Conservation (phyloP, 2,888 invertebrate species). For the Pyrrhia umbra region DNA sequence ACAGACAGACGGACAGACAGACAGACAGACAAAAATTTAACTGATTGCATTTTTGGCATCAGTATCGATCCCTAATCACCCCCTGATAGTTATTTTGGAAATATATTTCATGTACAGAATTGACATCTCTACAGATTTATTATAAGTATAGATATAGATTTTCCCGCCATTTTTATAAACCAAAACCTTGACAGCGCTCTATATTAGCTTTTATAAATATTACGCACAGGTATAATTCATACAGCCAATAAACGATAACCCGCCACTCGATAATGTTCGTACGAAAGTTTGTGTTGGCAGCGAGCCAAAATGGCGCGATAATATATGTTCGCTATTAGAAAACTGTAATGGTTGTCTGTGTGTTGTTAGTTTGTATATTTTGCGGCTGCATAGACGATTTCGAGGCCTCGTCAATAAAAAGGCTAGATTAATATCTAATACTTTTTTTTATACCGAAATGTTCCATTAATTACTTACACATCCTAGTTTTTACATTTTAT, state of each 20-base stretch:
- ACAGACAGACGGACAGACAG: too few relatives aligned
- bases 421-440: not conserved
- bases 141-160: too few relatives aligned
- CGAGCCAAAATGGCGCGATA: constrained; percentile 40
- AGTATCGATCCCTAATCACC: too few relatives aligned
- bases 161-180: constrained; percentile 47
- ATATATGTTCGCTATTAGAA: constrained; percentile 37
- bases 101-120: not conserved
- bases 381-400: constrained; percentile 2
- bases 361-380: constrained; percentile 12
- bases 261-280: constrained; percentile 61
- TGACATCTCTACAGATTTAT: too few relatives aligned
- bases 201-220: constrained; percentile 51
- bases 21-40: too few relatives aligned
- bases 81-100: not conserved
- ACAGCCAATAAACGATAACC: constrained; percentile 61
- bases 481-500: not conserved
- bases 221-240: constrained; percentile 59
- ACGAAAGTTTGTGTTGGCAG: constrained; percentile 50
- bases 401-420: constrained; percentile 13
- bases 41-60: too few relatives aligned
- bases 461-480: not conserved
- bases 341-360: constrained; percentile 36
- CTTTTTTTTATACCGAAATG: not conserved
- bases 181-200: constrained; percentile 53